Evolutionary conservation across 2,113 vertebrate species (phyloP).

Genomic region (Leucosticte australis): DNA sequence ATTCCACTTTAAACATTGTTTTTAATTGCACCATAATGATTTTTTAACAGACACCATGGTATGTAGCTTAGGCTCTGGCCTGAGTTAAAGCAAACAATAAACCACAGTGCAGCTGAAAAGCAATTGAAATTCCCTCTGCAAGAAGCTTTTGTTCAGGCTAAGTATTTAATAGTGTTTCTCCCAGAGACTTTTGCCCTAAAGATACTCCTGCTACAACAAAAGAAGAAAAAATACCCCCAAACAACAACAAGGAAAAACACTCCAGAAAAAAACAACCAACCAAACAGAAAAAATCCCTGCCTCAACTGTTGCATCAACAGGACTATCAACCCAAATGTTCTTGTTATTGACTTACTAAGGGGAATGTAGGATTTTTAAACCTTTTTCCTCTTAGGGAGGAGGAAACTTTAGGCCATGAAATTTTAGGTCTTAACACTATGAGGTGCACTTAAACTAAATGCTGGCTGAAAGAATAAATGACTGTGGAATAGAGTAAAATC

Average conservation of each 20-base stretch:
- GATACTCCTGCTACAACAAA: slow-evolving; percentile 45
- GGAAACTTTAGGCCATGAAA: neutral
- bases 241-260: neutral
- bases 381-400: neutral
- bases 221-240: neutral
- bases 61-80: slow-evolving; percentile 53
- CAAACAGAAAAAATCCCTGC: neutral
- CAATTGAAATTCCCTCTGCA: slow-evolving; percentile 66
- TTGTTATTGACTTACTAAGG: neutral
- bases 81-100: slow-evolving; percentile 76
- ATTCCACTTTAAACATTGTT: slow-evolving; percentile 61
- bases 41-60: slow-evolving; percentile 73
- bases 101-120: slow-evolving; percentile 67
- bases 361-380: neutral
- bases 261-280: accelerated
- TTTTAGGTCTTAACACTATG: neutral
- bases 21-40: slow-evolving; percentile 79
- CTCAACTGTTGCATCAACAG: neutral
- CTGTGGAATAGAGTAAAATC: neutral
- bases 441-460: neutral
- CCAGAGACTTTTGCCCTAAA: slow-evolving; percentile 52
- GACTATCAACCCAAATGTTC: slow-evolving; percentile 26
- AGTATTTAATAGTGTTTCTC: slow-evolving; percentile 64
- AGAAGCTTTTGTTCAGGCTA: slow-evolving; percentile 63
- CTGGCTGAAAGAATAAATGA: neutral